Conservation (phyloP, 2,113 vertebrate species). For the Ardeotis arabs region DNA sequence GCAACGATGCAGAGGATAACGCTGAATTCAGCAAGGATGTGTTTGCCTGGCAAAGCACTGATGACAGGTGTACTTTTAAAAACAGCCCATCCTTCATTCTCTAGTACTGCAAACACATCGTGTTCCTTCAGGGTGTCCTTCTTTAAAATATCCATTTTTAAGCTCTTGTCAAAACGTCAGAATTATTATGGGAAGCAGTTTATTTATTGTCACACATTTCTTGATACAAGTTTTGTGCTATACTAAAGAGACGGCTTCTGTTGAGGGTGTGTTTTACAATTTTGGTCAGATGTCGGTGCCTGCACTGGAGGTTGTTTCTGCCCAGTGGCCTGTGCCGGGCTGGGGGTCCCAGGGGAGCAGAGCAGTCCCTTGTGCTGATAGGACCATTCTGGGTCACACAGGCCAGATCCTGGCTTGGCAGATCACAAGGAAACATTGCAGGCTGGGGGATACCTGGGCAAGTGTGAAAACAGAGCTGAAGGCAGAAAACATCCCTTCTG, state of each 20-base stretch:
- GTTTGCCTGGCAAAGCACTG: background rate
- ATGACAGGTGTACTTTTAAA: background rate
- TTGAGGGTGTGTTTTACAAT: background rate
- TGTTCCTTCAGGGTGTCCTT: background rate
- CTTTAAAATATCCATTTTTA: background rate
- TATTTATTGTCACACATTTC: background rate
- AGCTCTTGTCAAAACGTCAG: background rate
- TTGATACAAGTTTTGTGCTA: fast-evolving
- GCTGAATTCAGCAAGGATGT: background rate
- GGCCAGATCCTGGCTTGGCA: background rate
- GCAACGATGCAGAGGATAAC: background rate
- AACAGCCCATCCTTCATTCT: background rate
- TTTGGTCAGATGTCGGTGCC: background rate
- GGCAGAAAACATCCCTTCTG: background rate
- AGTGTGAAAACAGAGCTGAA: background rate
- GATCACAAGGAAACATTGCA: background rate
- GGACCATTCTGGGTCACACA: fast-evolving
- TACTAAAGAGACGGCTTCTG: background rate
- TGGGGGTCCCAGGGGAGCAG: background rate
- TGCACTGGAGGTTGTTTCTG: background rate
- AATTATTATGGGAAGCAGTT: background rate
- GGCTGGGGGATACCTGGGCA: background rate
- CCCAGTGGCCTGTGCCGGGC: background rate
- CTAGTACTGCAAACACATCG: background rate
- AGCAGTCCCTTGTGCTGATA: background rate